Conservation (phyloP, 2,888 invertebrate genomes). For the Eupithecia dodoneata region DNA sequence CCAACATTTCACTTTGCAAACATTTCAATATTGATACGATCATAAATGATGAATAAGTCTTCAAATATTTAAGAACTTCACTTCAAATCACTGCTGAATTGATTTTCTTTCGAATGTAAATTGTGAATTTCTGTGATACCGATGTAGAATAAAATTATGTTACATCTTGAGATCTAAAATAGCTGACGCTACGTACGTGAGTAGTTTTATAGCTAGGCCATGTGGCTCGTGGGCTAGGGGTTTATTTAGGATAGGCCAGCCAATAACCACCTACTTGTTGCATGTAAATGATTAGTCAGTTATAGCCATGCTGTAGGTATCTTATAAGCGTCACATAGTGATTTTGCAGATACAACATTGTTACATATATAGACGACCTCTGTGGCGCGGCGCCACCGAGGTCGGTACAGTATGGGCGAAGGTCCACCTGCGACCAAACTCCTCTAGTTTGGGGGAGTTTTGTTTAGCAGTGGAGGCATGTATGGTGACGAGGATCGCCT, state of each 20-base stretch:
- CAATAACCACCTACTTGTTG: not conserved
- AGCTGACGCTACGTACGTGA: not conserved
- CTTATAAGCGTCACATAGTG: not conserved
- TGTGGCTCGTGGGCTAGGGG: not conserved
- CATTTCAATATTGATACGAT: slow-evolving; percentile 29
- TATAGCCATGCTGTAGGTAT: not conserved
- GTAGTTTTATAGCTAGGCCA: not conserved
- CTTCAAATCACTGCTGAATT: slow-evolving; percentile 13
- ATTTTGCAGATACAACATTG: not conserved
- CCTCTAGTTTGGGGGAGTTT: no score
- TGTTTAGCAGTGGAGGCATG: no score
- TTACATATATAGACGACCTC: no score
- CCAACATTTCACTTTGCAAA: slow-evolving; percentile 33
- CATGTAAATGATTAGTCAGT: not conserved
- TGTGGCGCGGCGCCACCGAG: no score
- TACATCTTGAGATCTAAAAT: not conserved
- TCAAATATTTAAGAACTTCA: slow-evolving; percentile 30
- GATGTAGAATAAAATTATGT: not conserved
- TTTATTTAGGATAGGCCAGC: not conserved
- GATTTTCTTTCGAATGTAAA: slow-evolving; percentile 5
- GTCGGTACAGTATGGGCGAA: no score
- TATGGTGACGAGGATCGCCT: not conserved
- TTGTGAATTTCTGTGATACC: not conserved
- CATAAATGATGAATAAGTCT: slow-evolving; percentile 26
- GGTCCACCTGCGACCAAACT: no score